Conservation (phyloP, 2,113 vertebrate species). For the Stigmatopora argus region DNA sequence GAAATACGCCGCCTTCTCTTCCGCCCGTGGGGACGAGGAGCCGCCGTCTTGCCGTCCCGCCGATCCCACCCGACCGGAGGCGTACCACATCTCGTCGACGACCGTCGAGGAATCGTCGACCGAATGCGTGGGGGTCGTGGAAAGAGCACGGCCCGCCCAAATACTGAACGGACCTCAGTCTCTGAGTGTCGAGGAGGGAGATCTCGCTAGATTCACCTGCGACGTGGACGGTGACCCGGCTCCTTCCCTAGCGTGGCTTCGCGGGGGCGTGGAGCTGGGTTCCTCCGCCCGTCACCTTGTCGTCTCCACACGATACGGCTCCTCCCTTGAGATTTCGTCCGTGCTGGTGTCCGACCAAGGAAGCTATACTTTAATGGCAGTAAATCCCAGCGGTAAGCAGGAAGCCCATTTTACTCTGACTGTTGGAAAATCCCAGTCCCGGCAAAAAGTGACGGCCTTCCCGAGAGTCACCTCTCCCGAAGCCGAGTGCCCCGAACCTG, state of each 20-base stretch:
- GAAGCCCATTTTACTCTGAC: conserved; percentile 87
- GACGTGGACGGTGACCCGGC: conserved; percentile 89
- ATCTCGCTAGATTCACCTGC: conserved; percentile 82
- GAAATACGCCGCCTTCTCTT: conserved; percentile 80
- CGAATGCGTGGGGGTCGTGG: conserved; percentile 23
- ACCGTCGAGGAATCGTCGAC: conserved; percentile 49
- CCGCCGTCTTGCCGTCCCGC: conserved; percentile 79
- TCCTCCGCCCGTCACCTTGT: conserved; percentile 79
- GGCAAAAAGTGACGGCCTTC: conserved; percentile 74
- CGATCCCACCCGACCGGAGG: conserved; percentile 82
- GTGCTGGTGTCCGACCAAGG: conserved; percentile 90
- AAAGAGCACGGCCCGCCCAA: conserved; percentile 72
- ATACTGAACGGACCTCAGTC: conserved; percentile 87
- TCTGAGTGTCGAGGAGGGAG: conserved; percentile 82
- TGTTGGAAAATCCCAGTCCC: conserved; percentile 74
- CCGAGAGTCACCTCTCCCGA: conserved; percentile 65
- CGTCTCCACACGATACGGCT: conserved; percentile 78
- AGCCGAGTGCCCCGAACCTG: conserved; percentile 80
- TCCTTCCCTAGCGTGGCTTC: conserved; percentile 83
- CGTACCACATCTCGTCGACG: conserved; percentile 82
- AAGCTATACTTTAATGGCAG: conserved; percentile 81
- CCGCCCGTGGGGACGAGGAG: conserved; percentile 81
- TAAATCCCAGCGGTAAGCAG: conserved; percentile 86
- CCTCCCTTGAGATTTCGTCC: conserved; percentile 82
- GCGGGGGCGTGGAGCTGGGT: conserved; percentile 68